Base-by-base conservation (phyloP, 2,797 vertebrate species). In the Staurois parvus region DNA sequence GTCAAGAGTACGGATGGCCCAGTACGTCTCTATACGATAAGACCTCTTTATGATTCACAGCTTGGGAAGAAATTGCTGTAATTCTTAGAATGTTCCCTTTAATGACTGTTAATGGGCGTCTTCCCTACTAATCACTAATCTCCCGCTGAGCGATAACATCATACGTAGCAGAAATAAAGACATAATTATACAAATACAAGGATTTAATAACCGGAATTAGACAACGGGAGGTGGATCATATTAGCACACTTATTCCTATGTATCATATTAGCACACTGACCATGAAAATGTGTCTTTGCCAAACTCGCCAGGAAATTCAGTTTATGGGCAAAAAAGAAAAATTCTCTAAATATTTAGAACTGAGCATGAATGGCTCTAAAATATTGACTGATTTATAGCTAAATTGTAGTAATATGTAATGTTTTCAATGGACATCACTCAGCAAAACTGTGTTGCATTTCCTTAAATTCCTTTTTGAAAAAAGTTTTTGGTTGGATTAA, bases 161-260 rank as follows among this genome's bases (percentile, higher is more conserved):
- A 82, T 76, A 82, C 48, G 42, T 77, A 64, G 45, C 67, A 77
- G 66, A 72, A 81, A 82, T 81, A 85, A 85, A 69, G 37, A 77
- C 72, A 75, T 70, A 82, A 81, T 82, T 86, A 82, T 82, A 86
- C 74, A 86, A 82, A 82, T 86, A 78, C 76, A 72, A 82, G 79
- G 62, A 72, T 86, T 72, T 86, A 86, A 86, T 86, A 82, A 81
- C 78, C 76, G 79, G 79, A 86, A 86, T 86, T 86, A 86, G 79
- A 72, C 84, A 40, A 72, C 84, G 40, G 84, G 84, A 76, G 79
- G 79, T 82, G 72, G 72, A 81, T 73, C 48, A 62, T 72, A 81
- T 73, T 70, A 59, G 48, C 64, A 12, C 28, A 66, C 64, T 66
- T 66, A 66, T 66, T 66, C 13, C n/a, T 66, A 66, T 45, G 59